phyloP scores from a whole-genome alignment of 53 echinoderm and acorn worm species.

The Holothuria leucospilota region DNA sequence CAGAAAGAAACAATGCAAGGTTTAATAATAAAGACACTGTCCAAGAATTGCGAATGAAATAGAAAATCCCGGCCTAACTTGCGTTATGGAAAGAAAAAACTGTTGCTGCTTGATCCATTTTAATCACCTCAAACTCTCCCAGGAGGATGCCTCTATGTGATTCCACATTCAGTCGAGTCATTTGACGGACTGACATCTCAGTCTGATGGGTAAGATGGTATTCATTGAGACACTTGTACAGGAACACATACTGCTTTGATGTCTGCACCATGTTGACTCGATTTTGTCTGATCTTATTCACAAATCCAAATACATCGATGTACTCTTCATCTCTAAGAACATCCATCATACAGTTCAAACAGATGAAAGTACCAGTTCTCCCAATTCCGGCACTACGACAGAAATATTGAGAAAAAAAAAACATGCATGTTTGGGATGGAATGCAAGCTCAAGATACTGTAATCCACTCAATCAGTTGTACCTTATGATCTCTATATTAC shows the following conservation, averaged over 20 bases:
- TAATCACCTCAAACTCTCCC: slow-evolving; percentile 22
- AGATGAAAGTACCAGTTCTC: slow-evolving; percentile 77
- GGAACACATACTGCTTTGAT: slow-evolving; percentile 6
- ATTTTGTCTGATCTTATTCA: slow-evolving; percentile 67
- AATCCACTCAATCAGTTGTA: too few species aligned
- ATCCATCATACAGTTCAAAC: slow-evolving; percentile 59
- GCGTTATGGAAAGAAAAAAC: too few species aligned
- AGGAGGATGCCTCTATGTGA: neutral
- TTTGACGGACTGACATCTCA: neutral
- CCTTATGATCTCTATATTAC: too few species aligned
- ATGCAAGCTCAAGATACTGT: too few species aligned
- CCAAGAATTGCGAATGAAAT: too few species aligned
- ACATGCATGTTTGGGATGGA: too few species aligned
- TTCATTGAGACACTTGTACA: slow-evolving; percentile 13
- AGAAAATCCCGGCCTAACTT: too few species aligned
- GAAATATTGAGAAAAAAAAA: too few species aligned
- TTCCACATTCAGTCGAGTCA: neutral
- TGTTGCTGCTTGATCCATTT: neutral
- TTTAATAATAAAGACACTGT: too few species aligned
- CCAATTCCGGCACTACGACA: slow-evolving; percentile 77
- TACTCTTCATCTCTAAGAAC: slow-evolving; percentile 42
- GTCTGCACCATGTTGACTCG: slow-evolving; percentile 79
- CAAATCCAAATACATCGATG: slow-evolving; percentile 62
- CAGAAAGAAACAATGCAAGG: too few species aligned
- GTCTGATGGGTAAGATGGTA: neutral